Base-by-base conservation (phyloP, 2,888 invertebrate genomes). In the Dicycla oo region DNA sequence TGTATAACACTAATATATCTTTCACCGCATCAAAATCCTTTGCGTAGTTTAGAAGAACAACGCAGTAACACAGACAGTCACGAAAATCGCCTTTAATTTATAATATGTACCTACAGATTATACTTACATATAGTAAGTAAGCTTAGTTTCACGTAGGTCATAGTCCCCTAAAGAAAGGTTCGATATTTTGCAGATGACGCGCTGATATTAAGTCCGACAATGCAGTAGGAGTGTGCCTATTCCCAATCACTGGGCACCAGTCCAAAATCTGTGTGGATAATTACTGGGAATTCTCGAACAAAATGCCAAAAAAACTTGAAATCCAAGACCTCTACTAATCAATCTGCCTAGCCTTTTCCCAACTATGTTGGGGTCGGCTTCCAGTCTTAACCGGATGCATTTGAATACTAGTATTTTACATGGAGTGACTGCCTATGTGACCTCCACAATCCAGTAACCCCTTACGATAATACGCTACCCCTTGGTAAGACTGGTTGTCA, bases 171-270 rank as follows among this genome's bases (percentile, higher is more conserved):
- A 34, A 47, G 3, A 34, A 68, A 56, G 10, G 20, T 79, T 56
- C 60, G 13, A 73, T 73, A 56, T 56, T 80, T 38, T 15, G 4
- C 62, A 80, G 51, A 62, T 62, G 80, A 57, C 30, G 74, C 56
- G 23, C 51, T 30, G 15, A 73, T 61, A 79, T 73, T 57, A 63
- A 63, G 43, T 38, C 10, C 26, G 23, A 51, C 18, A 1, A 23
- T n/a, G 47, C 47, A 47, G 40, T 62, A 53, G 20, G 26, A 20
- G 10, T 34, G 18, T 8, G n/a, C 43, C n/a, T 62, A n/a, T 79
- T 73, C 6, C 40, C 26, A 43, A 58, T 58, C n/a, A 80, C 6
- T 54, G 63, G 75, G 64, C 64, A 53, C 26, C 47, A 54, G 47
- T 74, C 62, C 80, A 74, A 74, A 80, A 40, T n/a, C 23, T 3